Conservation (phyloP, 1,140 invertebrate genomes). For the Himalopsyche phryganea region DNA sequence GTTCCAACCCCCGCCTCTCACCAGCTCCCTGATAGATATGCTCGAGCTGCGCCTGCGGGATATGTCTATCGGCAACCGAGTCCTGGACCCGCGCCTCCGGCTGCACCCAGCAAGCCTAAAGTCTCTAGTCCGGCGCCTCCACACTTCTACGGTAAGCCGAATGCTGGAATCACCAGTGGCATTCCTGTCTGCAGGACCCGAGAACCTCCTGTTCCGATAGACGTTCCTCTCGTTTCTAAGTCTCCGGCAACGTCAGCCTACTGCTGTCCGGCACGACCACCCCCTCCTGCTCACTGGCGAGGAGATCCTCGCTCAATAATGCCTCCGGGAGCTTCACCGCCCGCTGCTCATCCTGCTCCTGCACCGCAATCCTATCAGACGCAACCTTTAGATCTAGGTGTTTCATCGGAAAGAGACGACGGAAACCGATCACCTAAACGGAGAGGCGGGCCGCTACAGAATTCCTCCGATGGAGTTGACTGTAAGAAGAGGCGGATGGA, state of each 20-base stretch:
- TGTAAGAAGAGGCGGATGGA: slow-evolving; percentile 47
- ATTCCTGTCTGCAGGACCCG: slow-evolving; percentile 57
- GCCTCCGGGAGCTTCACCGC: slow-evolving; percentile 51
- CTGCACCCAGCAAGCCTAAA: slow-evolving; percentile 64
- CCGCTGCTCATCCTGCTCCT: slow-evolving; percentile 52
- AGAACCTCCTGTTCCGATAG: slow-evolving; percentile 42
- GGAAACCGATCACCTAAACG: slow-evolving; percentile 38
- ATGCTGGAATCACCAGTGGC: slow-evolving; percentile 59
- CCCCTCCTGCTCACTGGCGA: slow-evolving; percentile 50
- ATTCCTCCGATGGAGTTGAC: slow-evolving; percentile 11
- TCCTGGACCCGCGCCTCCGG: slow-evolving; percentile 37
- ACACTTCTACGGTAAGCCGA: slow-evolving; percentile 72
- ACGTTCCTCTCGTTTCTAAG: slow-evolving; percentile 65
- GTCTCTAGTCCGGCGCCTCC: slow-evolving; percentile 75
- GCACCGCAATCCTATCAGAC: slow-evolving; percentile 56
- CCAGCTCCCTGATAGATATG: slow-evolving; percentile 14
- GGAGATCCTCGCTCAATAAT: slow-evolving; percentile 50
- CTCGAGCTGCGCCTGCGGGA: not conserved
- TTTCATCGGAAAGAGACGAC: slow-evolving; percentile 52
- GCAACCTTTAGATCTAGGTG: slow-evolving; percentile 70
- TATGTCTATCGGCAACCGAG: slow-evolving; percentile 34
- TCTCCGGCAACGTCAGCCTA: slow-evolving; percentile 51
- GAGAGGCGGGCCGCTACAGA: slow-evolving; percentile 22
- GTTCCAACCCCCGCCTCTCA: not conserved
- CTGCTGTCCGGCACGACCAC: slow-evolving; percentile 44